Evolutionary conservation across 2,888 invertebrate genomes (phyloP), one percentile per base, ranked within the genome.

Genomic region (Troides aeacus): DNA sequence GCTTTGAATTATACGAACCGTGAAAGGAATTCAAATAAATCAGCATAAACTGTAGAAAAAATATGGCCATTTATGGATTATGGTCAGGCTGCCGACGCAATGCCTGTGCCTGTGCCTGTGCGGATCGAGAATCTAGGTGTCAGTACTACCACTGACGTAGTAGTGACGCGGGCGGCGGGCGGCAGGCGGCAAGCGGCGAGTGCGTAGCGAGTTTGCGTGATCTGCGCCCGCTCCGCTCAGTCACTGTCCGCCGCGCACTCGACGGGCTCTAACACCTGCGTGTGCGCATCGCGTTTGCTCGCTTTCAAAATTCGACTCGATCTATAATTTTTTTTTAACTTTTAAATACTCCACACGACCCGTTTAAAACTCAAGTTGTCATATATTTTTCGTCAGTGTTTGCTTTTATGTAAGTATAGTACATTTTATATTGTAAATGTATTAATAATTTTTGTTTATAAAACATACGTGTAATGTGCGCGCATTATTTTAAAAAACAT

Each of bases 251-350:
- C 79, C 83, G 80, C 81, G 83, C 81, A 76, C 81, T 79, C 79
- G 81, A 78, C 80, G 82, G 81, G 80, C 83, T 82, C 82, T 83
- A 80, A 79, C 82, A 82, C 81, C 79, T 81, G 84, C 81, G 84
- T 82, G 79, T 80, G 83, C 81, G 75, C 79, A 79, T 74, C 74
- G 75, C 79, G 78, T 74, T 21, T 74, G 77, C 74, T 73, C 72
- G 71, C 79, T 78, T 88, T 87, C 88, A 88, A 88, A 88, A 88
- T 85, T 88, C 82, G 80, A 80, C 77, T 78, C 80, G 83, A 79
- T 75, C 83, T 86, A 10, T 84, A 46, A 46, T 86, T 88, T 74
- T 84, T 85, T 88, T 89, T 89, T 90, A 89, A 83, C 53, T 53
- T n/a, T 18, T n/a, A 79, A 64, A 15, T 75, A 87, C 83, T 79